Evolutionary conservation across 1,140 invertebrate species (phyloP).

Genomic region (Argopecten irradians): DNA sequence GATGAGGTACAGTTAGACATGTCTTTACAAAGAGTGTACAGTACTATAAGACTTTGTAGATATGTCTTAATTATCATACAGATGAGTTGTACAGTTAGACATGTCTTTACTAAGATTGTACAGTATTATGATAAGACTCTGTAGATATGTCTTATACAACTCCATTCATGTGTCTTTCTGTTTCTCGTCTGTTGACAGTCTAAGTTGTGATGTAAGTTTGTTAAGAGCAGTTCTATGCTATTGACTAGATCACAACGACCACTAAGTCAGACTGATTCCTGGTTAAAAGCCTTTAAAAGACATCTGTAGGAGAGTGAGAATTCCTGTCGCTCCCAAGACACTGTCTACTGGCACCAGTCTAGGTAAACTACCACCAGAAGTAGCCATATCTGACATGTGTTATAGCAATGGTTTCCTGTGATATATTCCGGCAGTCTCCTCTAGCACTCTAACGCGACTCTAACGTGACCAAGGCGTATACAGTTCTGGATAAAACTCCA

Average conservation of each 20-base stretch:
- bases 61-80: too few species aligned
- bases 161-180: too few species aligned
- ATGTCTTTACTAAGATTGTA: too few species aligned
- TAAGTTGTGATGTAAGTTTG: background rate
- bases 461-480: background rate
- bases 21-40: too few species aligned
- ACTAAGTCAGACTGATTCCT: background rate
- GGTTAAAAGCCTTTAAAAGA: conserved; percentile 17
- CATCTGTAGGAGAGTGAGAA: background rate
- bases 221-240: background rate
- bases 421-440: background rate
- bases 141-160: background rate
- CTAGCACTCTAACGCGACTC: too few species aligned
- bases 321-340: background rate
- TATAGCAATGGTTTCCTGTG: background rate
- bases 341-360: background rate
- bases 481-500: background rate
- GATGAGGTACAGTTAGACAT: too few species aligned
- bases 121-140: background rate
- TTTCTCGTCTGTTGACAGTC: background rate
- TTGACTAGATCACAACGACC: background rate
- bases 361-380: background rate
- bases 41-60: too few species aligned
- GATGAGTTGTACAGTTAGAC: too few species aligned
- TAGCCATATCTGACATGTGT: background rate